Conservation (phyloP, 1,140 invertebrate genomes). For the Pseudobourletiella spinata region DNA sequence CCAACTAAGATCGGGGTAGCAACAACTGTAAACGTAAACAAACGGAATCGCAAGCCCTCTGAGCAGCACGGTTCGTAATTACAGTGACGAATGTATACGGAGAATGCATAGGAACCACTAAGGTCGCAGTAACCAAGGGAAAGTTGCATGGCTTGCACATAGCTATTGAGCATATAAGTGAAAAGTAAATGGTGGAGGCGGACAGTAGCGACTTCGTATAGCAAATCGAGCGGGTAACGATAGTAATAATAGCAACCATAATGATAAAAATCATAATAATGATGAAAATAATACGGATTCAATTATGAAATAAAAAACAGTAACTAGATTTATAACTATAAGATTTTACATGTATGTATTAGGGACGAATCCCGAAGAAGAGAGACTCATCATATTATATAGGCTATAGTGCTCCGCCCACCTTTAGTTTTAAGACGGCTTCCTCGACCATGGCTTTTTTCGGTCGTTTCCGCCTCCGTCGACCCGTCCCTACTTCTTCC, state of each 20-base stretch:
- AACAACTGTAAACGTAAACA: too few species aligned
- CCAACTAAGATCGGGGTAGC: too few species aligned
- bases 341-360: not conserved
- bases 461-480: constrained; percentile 59
- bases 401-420: constrained; percentile 39
- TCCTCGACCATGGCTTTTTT: constrained; percentile 92
- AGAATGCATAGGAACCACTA: not conserved
- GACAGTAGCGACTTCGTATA: too few species aligned
- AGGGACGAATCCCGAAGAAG: too few species aligned
- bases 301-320: not conserved
- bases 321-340: not conserved
- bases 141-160: not conserved
- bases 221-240: not conserved
- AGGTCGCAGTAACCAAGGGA: not conserved
- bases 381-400: not conserved
- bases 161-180: too few species aligned
- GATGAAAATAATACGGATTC: not conserved
- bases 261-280: not conserved
- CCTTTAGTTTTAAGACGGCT: constrained; percentile 93
- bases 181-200: too few species aligned
- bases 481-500: constrained; percentile 56
- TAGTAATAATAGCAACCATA: not conserved
- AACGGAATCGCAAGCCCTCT: too few species aligned
- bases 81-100: not conserved
- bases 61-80: not conserved